phyloP scores from a whole-genome alignment of 2,888 invertebrate genomes.

The Silvanus unidentatus region DNA sequence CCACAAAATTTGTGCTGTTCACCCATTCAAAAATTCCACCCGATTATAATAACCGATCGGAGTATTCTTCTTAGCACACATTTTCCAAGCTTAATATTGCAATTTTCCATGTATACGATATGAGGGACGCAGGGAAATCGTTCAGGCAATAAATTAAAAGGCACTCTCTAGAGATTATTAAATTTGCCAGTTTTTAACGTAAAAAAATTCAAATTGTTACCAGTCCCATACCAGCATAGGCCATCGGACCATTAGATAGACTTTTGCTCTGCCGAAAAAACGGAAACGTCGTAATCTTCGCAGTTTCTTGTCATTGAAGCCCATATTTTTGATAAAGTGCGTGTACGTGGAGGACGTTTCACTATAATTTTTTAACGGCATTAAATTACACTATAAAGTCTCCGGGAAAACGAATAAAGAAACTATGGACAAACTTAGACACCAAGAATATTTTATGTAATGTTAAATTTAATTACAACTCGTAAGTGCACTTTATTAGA shows the following conservation, averaged over 20 bases:
- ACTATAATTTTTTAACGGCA: too few species aligned
- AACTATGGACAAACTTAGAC: too few species aligned
- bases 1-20: too few species aligned
- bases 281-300: conserved; percentile 52
- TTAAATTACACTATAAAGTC: too few species aligned
- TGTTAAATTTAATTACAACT: conserved; percentile 13
- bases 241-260: conserved; percentile 56
- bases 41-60: too few species aligned
- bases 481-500: conserved; percentile 12
- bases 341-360: too few species aligned
- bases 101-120: too few species aligned
- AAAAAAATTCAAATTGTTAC: too few species aligned
- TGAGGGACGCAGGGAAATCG: not conserved
- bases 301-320: conserved; percentile 53
- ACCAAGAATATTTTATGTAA: conserved; percentile 2
- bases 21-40: too few species aligned
- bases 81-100: too few species aligned
- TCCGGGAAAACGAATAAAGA: too few species aligned
- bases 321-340: conserved; percentile 30
- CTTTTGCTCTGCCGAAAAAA: conserved; percentile 57
- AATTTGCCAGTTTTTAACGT: conserved; percentile 13
- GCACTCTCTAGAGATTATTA: conserved; percentile 11
- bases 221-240: conserved; percentile 50
- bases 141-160: conserved; percentile 16
- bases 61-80: too few species aligned